Conservation (phyloP, 2,888 invertebrate species). For the Cepaea hortensis region DNA sequence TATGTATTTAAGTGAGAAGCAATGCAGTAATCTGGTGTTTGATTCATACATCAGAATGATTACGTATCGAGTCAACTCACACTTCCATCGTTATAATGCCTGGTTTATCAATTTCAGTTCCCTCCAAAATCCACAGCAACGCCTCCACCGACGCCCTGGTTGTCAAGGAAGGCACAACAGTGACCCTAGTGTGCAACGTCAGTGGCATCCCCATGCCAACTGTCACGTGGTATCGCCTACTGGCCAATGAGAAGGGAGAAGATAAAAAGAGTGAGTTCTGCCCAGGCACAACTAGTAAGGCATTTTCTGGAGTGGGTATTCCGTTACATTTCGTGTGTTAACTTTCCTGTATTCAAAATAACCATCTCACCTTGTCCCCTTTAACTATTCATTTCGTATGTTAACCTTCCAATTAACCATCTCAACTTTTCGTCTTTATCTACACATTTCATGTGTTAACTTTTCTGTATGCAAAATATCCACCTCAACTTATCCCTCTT, state of each 20-base stretch:
- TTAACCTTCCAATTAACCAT: not conserved
- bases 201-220: slow-evolving; percentile 88
- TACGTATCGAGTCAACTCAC: too few relatives aligned
- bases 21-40: too few relatives aligned
- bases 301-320: slow-evolving; percentile 21
- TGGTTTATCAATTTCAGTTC: slow-evolving; percentile 81
- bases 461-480: not conserved
- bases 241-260: slow-evolving; percentile 48
- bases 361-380: not conserved
- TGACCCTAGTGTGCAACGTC: slow-evolving; percentile 87
- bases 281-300: slow-evolving; percentile 57
- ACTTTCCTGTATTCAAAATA: not conserved
- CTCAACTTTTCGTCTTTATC: not conserved
- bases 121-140: slow-evolving; percentile 92
- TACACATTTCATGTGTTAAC: not conserved
- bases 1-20: too few relatives aligned
- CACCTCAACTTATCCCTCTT: not conserved
- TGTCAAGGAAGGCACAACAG: slow-evolving; percentile 93
- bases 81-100: too few relatives aligned
- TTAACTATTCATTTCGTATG: not conserved
- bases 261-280: slow-evolving; percentile 59
- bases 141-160: slow-evolving; percentile 88
- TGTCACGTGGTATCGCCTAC: slow-evolving; percentile 87
- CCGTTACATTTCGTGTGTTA: not conserved
- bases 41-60: too few relatives aligned